Evolutionary conservation across 2,888 invertebrate genomes (phyloP).

Genomic region (Hypomecis atomaria): DNA sequence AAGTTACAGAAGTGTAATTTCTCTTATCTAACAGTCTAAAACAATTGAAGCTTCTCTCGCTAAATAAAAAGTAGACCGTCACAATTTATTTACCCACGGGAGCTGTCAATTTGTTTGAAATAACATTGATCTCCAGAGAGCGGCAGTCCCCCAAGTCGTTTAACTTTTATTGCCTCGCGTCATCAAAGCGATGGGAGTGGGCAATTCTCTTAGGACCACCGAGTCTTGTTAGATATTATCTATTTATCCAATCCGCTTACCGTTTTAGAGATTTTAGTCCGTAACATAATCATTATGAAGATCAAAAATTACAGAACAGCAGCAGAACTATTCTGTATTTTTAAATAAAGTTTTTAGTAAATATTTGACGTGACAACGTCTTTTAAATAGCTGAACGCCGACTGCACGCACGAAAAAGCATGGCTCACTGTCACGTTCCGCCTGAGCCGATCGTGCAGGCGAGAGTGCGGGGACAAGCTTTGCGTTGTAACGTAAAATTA

Average conservation of each 20-base stretch:
- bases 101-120: slow-evolving; percentile 35
- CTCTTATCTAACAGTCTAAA: not conserved
- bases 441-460: too few species aligned
- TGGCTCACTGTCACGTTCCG: too few species aligned
- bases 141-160: slow-evolving; percentile 40
- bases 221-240: slow-evolving; percentile 8
- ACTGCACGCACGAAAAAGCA: too few species aligned
- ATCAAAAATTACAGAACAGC: too few species aligned
- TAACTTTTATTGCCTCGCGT: slow-evolving; percentile 43
- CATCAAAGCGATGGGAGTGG: slow-evolving; percentile 43
- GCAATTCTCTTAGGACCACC: slow-evolving; percentile 40
- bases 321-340: not conserved
- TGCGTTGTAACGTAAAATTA: too few species aligned
- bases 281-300: too few species aligned
- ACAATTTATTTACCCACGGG: slow-evolving; percentile 26
- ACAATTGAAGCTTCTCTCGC: not conserved
- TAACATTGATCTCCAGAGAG: slow-evolving; percentile 30
- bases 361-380: too few species aligned
- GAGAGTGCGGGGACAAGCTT: too few species aligned
- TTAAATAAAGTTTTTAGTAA: too few species aligned
- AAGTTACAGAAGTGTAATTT: not conserved
- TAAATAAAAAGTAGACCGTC: slow-evolving; percentile 4
- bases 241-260: slow-evolving; percentile 17
- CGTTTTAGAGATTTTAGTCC: not conserved
- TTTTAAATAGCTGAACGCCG: too few species aligned